Evolutionary conservation across 2,797 vertebrate species (phyloP).

Genomic region (Mormyrus proboscirostris): DNA sequence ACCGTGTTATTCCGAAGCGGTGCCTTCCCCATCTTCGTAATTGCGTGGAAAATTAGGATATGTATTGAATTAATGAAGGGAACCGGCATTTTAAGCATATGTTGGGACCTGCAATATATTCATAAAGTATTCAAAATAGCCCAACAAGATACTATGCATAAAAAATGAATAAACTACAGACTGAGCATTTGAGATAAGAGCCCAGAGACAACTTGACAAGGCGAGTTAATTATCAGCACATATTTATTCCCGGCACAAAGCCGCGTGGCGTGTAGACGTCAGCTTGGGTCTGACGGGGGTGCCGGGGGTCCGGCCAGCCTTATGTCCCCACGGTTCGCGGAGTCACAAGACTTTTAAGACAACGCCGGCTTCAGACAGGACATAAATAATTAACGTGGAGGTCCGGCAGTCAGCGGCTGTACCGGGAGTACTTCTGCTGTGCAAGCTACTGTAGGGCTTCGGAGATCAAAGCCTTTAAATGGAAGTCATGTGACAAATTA

Average conservation of each 20-base stretch:
- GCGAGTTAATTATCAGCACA: constrained; percentile 32
- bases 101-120: constrained; percentile 49
- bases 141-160: constrained; percentile 33
- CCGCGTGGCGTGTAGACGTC: background rate
- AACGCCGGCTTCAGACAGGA: background rate
- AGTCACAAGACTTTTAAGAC: background rate
- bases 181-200: constrained; percentile 4
- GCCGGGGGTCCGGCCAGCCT: background rate
- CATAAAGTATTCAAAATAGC: constrained; percentile 46
- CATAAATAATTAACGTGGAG: background rate
- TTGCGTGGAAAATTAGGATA: constrained; percentile 37
- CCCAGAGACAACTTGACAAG: constrained; percentile 15
- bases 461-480: constrained; percentile 9
- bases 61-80: constrained; percentile 40
- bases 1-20: constrained; percentile 25
- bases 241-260: constrained; percentile 34
- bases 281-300: background rate
- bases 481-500: constrained; percentile 7
- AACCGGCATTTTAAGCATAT: constrained; percentile 36
- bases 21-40: constrained; percentile 33
- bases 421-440: background rate
- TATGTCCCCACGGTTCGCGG: background rate
- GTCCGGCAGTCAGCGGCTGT: background rate
- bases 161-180: constrained; percentile 33
- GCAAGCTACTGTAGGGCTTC: background rate